Conservation (phyloP, 2,888 invertebrate genomes). For the Heliconius cydno region DNA sequence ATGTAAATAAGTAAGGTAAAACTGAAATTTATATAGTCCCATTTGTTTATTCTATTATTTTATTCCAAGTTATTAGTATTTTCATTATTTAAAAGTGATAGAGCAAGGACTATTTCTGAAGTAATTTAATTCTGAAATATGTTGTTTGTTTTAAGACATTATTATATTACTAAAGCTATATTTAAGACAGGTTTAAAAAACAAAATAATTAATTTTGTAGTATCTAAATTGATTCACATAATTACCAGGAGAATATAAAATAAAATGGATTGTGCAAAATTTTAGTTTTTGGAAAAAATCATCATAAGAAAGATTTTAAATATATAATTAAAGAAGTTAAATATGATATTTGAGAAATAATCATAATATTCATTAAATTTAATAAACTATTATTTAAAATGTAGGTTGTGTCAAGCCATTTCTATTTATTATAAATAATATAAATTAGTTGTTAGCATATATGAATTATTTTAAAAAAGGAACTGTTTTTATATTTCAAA, state of each 20-base stretch:
- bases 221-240: background rate
- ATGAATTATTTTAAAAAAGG: background rate
- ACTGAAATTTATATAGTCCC: constrained; percentile 13
- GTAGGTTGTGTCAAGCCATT: background rate
- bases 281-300: too few species aligned
- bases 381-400: background rate
- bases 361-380: background rate
- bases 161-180: background rate
- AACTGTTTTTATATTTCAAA: background rate
- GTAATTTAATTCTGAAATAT: background rate
- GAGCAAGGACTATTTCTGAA: constrained; percentile 9
- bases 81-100: constrained; percentile 13
- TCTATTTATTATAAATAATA: background rate
- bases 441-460: background rate
- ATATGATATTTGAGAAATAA: background rate
- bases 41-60: constrained; percentile 11
- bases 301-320: too few species aligned
- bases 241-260: background rate
- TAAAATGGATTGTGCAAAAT: background rate
- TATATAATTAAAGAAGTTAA: background rate
- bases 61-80: constrained; percentile 8
- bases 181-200: background rate
- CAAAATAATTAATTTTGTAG: background rate
- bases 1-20: constrained; percentile 13
- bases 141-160: background rate